Base-by-base conservation (phyloP, 2,888 invertebrate genomes). In the Chaetoderma sp. region DNA sequence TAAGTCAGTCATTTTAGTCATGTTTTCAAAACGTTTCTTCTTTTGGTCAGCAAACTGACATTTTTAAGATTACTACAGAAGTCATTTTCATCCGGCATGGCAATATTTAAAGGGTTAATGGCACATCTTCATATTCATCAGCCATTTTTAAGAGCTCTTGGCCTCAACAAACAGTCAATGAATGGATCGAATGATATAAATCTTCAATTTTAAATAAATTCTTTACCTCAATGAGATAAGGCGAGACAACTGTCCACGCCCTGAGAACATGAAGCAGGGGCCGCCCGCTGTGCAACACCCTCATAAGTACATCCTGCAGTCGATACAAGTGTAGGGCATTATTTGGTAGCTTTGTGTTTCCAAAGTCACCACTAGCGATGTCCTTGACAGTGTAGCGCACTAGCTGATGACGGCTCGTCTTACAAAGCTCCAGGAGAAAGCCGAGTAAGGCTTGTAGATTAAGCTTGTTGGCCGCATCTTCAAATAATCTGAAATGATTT, bases 231-330 rank as follows among this genome's bases (percentile, higher is more conserved):
- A 96, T 95, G 61, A 97, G 92, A 86, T 97, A 96, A 0, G 95
- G 94, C 0, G 95, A 94, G 0, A 95, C 92, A 0, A 95, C 92
- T 13, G 94, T 94, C 97, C 97, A 98, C 33, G 89, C 91, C 74
- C 93, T 92, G 91, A 98, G 93, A 59, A 95, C 91, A 83, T 98
- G 98, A 47, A 96, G 91, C 28, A 96, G 87, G 0, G 96, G 96
- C 0, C 96, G 86, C 0, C 95, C 93, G 55, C 95, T 94, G 65
- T 93, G 90, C 13, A 95, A 92, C 60, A 95, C 94, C 76, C 93
- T 92, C 70, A 96, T 88, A 75, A 96, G 93, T 0, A 96, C 93
- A 84, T 95, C 95, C 0, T 94, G 94, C 28, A 95, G 91, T 63
- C 96, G 89, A 77, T 94, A 93, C 45, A 96, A 87, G 1, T 96